A percentile compares a stretch with the other conserved stretches of the same genome.
Evolutionary conservation across 2,113 vertebrate genomes (phyloP).

Genomic region (Nerophis ophidion): DNA sequence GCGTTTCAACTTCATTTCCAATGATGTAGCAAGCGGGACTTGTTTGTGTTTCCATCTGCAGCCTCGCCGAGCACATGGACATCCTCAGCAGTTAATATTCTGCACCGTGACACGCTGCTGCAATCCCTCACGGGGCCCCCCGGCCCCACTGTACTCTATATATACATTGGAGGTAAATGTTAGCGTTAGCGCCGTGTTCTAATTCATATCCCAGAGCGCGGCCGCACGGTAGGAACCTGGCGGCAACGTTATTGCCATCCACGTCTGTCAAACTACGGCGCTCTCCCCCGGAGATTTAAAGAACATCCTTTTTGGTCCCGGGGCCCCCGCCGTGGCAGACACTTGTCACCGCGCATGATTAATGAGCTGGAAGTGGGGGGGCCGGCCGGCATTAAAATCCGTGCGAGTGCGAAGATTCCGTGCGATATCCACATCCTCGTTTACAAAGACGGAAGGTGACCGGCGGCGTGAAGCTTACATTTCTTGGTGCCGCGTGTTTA

Average conservation of each 20-base stretch:
- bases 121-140: slow-evolving; percentile 68
- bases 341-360: slow-evolving; percentile 38
- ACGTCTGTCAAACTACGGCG: slow-evolving; percentile 56
- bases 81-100: slow-evolving; percentile 74
- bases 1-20: slow-evolving; percentile 20
- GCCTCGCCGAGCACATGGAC: slow-evolving; percentile 64
- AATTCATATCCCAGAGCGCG: slow-evolving; percentile 70
- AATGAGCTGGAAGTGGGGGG: slow-evolving; percentile 28
- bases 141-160: slow-evolving; percentile 67
- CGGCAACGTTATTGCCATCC: slow-evolving; percentile 59
- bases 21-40: slow-evolving; percentile 6
- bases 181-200: slow-evolving; percentile 73
- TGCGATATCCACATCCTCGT: slow-evolving; percentile 15
- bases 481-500: slow-evolving; percentile 64
- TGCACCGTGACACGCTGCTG: slow-evolving; percentile 71
- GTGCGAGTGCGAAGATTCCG: slow-evolving; percentile 53
- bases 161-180: slow-evolving; percentile 78
- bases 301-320: slow-evolving; percentile 53
- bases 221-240: slow-evolving; percentile 57
- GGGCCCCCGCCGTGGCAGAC: slow-evolving; percentile 31
- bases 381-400: slow-evolving; percentile 45
- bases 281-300: slow-evolving; percentile 52
- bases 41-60: not conserved
- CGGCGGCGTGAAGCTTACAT: slow-evolving; percentile 10
- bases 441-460: slow-evolving; percentile 37